Evolutionary conservation across 2,888 invertebrate genomes (phyloP).

Genomic region (Subacronicta megacephala): DNA sequence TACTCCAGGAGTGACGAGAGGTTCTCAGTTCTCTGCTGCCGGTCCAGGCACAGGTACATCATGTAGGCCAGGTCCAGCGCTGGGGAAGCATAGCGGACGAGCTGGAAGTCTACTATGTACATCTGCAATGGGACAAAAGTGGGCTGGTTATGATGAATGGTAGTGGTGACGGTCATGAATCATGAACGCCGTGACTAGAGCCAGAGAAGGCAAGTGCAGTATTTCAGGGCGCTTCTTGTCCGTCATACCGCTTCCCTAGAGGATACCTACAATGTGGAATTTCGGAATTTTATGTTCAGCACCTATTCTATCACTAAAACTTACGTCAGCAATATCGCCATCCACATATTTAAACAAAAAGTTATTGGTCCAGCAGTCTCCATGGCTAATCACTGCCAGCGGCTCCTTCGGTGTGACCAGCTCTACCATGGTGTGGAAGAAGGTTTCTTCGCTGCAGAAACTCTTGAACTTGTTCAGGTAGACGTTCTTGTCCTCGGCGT

Average conservation of each 20-base stretch:
- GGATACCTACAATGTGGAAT: no score
- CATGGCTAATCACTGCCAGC: slow-evolving; percentile 92
- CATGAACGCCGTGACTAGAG: no score
- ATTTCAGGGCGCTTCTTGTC: no score
- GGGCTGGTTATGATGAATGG: no score
- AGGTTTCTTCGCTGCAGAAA: slow-evolving; percentile 91
- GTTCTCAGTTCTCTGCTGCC: slow-evolving; percentile 90
- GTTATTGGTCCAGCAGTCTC: slow-evolving; percentile 94
- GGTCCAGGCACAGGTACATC: slow-evolving; percentile 91
- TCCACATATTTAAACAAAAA: slow-evolving; percentile 90
- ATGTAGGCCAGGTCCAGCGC: slow-evolving; percentile 92
- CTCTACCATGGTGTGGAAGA: slow-evolving; percentile 92
- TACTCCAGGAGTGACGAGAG: slow-evolving; percentile 89
- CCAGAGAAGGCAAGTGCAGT: no score
- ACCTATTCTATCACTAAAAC: no score
- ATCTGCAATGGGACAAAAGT: slow-evolving; percentile 84
- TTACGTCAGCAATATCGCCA: slow-evolving; percentile 88
- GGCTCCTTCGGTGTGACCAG: slow-evolving; percentile 91
- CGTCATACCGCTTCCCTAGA: no score
- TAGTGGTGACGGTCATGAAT: no score
- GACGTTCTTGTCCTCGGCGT: slow-evolving; percentile 78
- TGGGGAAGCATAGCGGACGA: slow-evolving; percentile 92
- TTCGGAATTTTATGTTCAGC: no score
- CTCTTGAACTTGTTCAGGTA: slow-evolving; percentile 90
- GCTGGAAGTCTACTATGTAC: slow-evolving; percentile 92